Evolutionary conservation across 2,113 vertebrate species (phyloP).

Genomic region (Macaca nemestrina): DNA sequence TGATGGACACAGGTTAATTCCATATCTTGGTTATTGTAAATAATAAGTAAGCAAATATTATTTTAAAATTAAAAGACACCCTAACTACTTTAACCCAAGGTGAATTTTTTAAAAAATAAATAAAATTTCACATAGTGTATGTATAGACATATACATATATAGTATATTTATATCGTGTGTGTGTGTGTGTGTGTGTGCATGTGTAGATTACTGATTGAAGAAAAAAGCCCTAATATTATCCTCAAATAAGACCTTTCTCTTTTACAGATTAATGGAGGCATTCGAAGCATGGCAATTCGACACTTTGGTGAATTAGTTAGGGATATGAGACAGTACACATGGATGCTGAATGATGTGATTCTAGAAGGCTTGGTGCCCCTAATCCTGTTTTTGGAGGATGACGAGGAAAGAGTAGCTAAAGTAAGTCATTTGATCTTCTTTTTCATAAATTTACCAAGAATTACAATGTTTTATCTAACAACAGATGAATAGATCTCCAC

Average conservation of each 20-base stretch:
- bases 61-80: neutral
- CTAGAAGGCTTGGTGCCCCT: slow-evolving; percentile 46
- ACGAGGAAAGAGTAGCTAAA: neutral
- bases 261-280: neutral
- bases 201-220: neutral
- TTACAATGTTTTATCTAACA: neutral
- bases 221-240: neutral
- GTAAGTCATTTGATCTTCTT: slow-evolving; percentile 39
- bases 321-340: slow-evolving; percentile 52
- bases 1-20: neutral
- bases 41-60: neutral
- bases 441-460: neutral
- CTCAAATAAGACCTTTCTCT: neutral
- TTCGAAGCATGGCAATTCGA: slow-evolving; percentile 59
- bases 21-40: neutral
- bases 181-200: too few species aligned
- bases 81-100: neutral
- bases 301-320: slow-evolving; percentile 63
- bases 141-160: neutral
- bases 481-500: neutral
- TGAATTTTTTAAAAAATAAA: slow-evolving; percentile 19
- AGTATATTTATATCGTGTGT: neutral
- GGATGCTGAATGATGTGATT: slow-evolving; percentile 15
- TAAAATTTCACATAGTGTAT: neutral
- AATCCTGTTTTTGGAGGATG: slow-evolving; percentile 72